A percentile compares a stretch with the other conserved stretches of the same genome.
Conservation (phyloP, 2,888 invertebrate genomes). For the Eupithecia tripunctaria region DNA sequence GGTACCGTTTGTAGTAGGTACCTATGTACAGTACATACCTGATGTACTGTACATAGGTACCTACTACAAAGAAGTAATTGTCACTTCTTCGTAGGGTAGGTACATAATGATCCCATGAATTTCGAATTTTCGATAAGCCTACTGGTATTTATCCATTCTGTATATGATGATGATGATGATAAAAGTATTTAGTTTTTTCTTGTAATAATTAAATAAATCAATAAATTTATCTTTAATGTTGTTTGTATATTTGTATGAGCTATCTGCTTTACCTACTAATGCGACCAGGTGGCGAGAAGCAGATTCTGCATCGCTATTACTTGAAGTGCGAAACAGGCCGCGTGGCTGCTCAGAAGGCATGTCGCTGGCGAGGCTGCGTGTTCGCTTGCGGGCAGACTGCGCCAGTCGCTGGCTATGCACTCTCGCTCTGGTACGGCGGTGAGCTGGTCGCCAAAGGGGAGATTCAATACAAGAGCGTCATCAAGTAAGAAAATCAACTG, state of each 20-base stretch:
- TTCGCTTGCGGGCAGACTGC: slow-evolving; percentile 89
- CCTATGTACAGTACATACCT: no score
- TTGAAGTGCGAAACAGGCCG: slow-evolving; percentile 79
- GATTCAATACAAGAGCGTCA: not conserved
- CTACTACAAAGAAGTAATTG: no score
- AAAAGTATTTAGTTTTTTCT: no score
- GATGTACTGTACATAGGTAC: no score
- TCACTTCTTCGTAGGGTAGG: no score
- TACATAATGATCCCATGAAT: no score
- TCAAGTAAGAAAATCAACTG: not conserved
- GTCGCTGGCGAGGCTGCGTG: slow-evolving; percentile 87
- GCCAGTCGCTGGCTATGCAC: slow-evolving; percentile 89
- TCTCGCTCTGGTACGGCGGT: slow-evolving; percentile 81
- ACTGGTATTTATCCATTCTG: no score
- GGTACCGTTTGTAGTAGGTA: no score
- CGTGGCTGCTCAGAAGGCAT: slow-evolving; percentile 77
- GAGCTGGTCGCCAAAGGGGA: not conserved
- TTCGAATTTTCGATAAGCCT: no score
- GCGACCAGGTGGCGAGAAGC: slow-evolving; percentile 82
- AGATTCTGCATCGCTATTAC: slow-evolving; percentile 85
- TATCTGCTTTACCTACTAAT: not conserved
- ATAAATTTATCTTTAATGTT: not conserved
- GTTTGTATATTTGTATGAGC: not conserved
- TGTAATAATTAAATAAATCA: no score
- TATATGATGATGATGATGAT: no score